Evolutionary conservation across 2,797 vertebrate genomes (phyloP), one percentile per base, ranked within the genome.

Genomic region (Lepus oiostolus): DNA sequence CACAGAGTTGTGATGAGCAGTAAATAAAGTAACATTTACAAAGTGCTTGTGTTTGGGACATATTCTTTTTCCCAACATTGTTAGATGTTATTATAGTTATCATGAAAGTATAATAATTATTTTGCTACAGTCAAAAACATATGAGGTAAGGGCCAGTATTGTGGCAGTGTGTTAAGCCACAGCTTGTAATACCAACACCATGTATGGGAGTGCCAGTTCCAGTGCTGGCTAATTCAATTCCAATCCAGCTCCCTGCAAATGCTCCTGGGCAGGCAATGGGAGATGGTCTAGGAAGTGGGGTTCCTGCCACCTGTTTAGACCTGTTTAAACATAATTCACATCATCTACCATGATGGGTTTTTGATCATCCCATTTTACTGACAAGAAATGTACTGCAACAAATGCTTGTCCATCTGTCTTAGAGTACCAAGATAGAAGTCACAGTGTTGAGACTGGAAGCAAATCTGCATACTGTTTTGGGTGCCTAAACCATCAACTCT

Each of bases 91-190:
- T 35, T 65, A 81, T 67, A 28, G 54, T 63, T n/a, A 62, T 84
- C 0, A 62, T n/a, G 19, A 58, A 58, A 24, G 47, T 16, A 35
- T 24, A 3, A 13, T 16, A 52, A 72, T 1, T 76, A 65, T 67
- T 81, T 96, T 63, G 38, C 87, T 79, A 35, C 8, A 62, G 32
- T 74, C 28, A 47, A 28, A 93, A 68, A 81, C 52, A 35, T 10
- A 28, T 54, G 60, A 79, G 82, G 14, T 24, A 62, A 19, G 19
- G 13, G 54, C 14, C 54, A 58, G 54, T 58, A 12, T 19, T 58
- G 54, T 58, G 12, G 54, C 16, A 58, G 19, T 58, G 54, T 58
- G 54, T 16, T 58, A 14, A 14, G 54, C 54, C 54, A 58, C 54
- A 14, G 19, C 54, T 58, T 14, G 54, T 19, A 19, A 58, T 58